phyloP scores from a whole-genome alignment of 2,113 vertebrate genomes.

The Erythrolamprus reginae region DNA sequence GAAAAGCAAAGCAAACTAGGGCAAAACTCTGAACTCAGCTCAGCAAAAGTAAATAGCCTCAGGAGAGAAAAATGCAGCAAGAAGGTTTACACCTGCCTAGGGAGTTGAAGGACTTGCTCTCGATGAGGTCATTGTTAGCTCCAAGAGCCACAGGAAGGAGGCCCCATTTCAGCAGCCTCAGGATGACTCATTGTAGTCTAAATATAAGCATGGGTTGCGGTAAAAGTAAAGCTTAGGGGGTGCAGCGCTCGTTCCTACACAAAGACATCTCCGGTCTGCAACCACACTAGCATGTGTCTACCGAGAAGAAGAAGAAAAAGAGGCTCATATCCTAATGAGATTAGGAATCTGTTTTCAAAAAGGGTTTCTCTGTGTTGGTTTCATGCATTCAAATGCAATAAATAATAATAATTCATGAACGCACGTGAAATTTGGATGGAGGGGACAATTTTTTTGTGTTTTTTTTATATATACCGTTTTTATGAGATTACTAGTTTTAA shows the following conservation, averaged over 20 bases:
- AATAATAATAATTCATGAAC: no score
- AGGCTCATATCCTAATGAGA: neutral
- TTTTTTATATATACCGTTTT: no score
- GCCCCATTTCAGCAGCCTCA: neutral
- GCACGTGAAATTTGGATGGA: neutral
- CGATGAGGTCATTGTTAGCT: neutral
- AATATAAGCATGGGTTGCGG: neutral
- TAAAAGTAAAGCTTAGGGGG: neutral
- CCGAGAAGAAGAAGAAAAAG: neutral
- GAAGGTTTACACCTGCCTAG: neutral
- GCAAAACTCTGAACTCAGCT: neutral
- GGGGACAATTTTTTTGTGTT: no score
- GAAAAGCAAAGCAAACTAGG: neutral
- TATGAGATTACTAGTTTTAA: no score
- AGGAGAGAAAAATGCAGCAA: neutral
- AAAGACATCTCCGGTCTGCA: neutral
- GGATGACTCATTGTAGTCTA: constrained; percentile 8
- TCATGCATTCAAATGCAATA: neutral
- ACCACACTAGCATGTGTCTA: neutral
- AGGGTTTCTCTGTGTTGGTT: neutral
- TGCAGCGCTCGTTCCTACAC: neutral
- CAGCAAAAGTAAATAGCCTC: neutral
- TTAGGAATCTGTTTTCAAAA: neutral
- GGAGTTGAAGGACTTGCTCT: neutral
- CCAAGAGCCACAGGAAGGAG: neutral